Percentiles rank a stretch among this genome's conserved stretches.
Conservation (phyloP, 2,113 vertebrate genomes). For the Hymenochirus boettgeri region DNA sequence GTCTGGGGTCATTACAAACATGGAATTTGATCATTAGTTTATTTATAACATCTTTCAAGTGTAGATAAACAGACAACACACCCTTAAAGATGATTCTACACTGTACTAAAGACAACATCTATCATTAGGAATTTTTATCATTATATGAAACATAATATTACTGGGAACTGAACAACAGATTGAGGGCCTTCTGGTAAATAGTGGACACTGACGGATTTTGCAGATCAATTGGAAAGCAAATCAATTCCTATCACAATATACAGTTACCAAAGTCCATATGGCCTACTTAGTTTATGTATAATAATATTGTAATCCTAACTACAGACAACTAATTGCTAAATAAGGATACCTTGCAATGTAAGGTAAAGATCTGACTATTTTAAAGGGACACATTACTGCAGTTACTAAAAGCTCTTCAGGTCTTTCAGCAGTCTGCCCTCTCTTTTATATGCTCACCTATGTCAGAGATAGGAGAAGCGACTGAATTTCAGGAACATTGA, state of each 20-base stretch:
- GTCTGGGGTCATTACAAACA: background rate
- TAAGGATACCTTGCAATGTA: slow-evolving; percentile 7
- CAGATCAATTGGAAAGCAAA: background rate
- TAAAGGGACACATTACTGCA: too few species aligned
- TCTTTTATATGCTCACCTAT: too few species aligned
- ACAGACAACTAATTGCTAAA: background rate
- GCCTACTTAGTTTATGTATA: background rate
- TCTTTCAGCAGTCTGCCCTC: too few species aligned
- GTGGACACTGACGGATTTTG: background rate
- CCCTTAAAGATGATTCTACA: background rate
- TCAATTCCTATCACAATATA: slow-evolving; percentile 18
- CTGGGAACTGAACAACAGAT: background rate
- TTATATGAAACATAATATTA: slow-evolving; percentile 19
- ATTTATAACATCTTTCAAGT: background rate
- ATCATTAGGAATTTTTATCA: background rate
- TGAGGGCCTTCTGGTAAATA: slow-evolving; percentile 27
- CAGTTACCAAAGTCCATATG: slow-evolving; percentile 30
- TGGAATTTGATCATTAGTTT: background rate
- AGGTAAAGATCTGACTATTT: background rate
- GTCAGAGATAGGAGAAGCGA: too few species aligned
- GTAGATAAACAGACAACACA: background rate
- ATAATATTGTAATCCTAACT: background rate
- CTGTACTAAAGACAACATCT: background rate
- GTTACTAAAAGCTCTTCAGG: too few species aligned
- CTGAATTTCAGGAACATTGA: too few species aligned